These are phyloP conservation scores for Limnephilus marmoratus DNA, from an alignment of 2,888 invertebrate species.

Conservation along the genomic window DNA sequence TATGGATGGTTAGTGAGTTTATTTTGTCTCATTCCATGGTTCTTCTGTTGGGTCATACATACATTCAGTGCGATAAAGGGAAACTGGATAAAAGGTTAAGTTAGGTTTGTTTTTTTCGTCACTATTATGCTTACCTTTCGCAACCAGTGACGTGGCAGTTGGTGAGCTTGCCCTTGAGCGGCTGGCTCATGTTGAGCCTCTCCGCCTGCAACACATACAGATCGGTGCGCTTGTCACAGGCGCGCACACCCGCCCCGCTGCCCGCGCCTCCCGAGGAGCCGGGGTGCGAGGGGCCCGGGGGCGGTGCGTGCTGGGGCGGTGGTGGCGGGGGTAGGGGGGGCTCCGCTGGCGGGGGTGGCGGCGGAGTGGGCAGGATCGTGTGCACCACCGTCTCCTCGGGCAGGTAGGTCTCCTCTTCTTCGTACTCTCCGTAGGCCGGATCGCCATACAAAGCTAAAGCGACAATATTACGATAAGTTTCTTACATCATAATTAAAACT, in stretches of 20 bases:
- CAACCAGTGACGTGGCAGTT: conserved; percentile 93
- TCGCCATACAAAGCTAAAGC: conserved; percentile 68
- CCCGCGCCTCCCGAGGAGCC: conserved; percentile 76
- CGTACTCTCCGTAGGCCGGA: conserved; percentile 63
- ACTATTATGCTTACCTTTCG: conserved; percentile 80
- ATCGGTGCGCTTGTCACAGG: conserved; percentile 92
- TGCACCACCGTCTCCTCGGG: conserved; percentile 59
- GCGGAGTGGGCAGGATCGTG: conserved; percentile 70
- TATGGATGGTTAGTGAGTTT: no score
- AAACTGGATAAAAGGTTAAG: no score
- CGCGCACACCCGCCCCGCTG: conserved; percentile 80
- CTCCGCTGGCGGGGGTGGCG: conserved; percentile 73
- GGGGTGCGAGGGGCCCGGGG: conserved; percentile 70
- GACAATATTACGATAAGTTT: not conserved
- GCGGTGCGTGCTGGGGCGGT: conserved; percentile 71
- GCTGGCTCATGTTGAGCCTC: conserved; percentile 88
- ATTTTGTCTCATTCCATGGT: no score
- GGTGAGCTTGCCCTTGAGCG: conserved; percentile 91
- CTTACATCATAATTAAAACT: not conserved
- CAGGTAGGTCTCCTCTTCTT: conserved; percentile 73
- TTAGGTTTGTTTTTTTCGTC: no score
- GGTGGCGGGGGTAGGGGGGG: conserved; percentile 71
- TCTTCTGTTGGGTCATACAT: no score
- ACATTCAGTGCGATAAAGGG: no score
- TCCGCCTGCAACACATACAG: conserved; percentile 91